These are phyloP conservation scores for Dolichopus griseipennis DNA, from an alignment of 2,888 invertebrate species.

Conservation along the genomic window DNA sequence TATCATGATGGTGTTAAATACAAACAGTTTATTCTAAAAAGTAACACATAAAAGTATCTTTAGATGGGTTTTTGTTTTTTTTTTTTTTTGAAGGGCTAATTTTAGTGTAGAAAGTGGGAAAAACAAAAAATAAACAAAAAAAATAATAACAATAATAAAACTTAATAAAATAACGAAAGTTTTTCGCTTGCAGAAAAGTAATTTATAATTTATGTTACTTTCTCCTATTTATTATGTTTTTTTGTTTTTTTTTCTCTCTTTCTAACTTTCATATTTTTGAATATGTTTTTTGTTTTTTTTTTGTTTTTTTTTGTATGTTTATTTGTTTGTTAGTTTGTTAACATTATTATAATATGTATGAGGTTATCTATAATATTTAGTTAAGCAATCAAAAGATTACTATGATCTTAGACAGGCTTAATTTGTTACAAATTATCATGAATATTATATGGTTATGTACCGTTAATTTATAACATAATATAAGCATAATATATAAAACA, in stretches of 20 bases:
- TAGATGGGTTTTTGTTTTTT: no score
- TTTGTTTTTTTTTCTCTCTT: no score
- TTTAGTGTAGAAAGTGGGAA: no score
- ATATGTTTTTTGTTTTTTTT: no score
- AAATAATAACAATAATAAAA: not conserved
- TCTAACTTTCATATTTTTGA: no score
- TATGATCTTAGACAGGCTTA: constrained; percentile 4
- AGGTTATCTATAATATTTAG: not conserved
- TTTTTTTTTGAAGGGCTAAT: no score
- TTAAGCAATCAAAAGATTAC: not conserved
- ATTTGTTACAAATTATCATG: not conserved
- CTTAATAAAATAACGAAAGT: not conserved
- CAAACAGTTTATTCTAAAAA: not conserved
- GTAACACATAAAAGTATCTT: not conserved
- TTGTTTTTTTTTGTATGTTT: no score
- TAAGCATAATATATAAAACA: no score
- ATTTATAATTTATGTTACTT: not conserved
- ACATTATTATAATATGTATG: no score
- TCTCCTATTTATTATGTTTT: not conserved
- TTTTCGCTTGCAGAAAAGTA: constrained; percentile 4
- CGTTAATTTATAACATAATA: not conserved
- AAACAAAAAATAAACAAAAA: no score
- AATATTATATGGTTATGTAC: not conserved
- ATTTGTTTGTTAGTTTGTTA: no score
- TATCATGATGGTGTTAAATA: not conserved